Base-by-base conservation (phyloP, 2,113 vertebrate species). In the Vidua macroura region DNA sequence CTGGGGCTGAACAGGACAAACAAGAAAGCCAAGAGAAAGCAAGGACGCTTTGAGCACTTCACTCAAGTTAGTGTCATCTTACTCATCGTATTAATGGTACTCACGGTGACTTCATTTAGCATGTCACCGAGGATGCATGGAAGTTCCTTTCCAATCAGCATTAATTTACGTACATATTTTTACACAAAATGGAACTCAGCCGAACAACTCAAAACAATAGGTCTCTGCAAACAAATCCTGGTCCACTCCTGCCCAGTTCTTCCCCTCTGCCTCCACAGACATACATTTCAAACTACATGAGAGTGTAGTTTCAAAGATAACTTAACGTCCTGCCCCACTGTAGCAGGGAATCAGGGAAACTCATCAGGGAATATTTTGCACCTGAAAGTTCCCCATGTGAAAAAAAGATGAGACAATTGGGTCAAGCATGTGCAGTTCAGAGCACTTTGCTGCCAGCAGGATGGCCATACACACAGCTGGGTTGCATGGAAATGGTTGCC, bases 121-220 rank as follows among this genome's bases (percentile, higher is more conserved):
- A 4, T 25, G 27, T 52, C 37, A 62, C 31, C 1, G 0, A 55
- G 68, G 37, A 68, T 24, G 48, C n/a, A 28, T 53, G 67, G 80
- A 82, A 76, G 22, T n/a, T 75, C 41, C 51, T 64, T 77, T 55
- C 69, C 49, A 89, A 67, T 80, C 59, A 81, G 28, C 44, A 67
- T 84, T 89, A 44, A 92, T 95, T 94, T 95, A 66, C 82, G 66
- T 82, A 66, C n/a, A 35, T 67, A 41, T 81, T 93, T 88, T 82
- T 81, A 44, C 43, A 83, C 51, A 73, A 75, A 72, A 72, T 33
- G 18, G 39, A 88, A 64, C 21, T 6, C 15, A 66, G 46, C 17
- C 68, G 66, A 92, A 53, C 51, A 13, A 39, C 41, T 72, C 41
- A 14, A 66, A 91, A 75, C 51, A 75, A 30, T 15, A 55, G 13